Base-by-base conservation (phyloP, 1,140 invertebrate genomes). In the Scaptomyza montana region DNA sequence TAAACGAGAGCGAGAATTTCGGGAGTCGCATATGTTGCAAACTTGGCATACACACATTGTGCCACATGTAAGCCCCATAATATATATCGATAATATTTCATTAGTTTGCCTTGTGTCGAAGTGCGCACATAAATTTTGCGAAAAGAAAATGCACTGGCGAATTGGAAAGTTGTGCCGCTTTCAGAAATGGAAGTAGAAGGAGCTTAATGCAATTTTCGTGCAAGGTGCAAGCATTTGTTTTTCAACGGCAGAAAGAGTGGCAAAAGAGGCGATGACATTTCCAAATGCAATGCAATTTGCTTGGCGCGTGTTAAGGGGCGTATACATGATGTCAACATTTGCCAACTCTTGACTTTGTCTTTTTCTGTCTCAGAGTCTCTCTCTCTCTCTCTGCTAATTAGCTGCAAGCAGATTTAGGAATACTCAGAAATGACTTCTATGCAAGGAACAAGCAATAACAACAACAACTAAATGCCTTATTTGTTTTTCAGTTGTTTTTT, bases 61-160 rank as follows among this genome's bases (percentile, higher is more conserved):
- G 59, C 63, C 65, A 74, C 57, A 62, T 77, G 76, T 87, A 77
- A 79, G 79, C 61, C 55, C 68, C 65, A 56, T 89, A 87, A 82
- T 86, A 86, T 86, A 86, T 86, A 86, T 86, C 78, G 82, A 86
- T 86, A 87, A 87, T 87, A 87, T 87, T 87, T 87, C 78, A 86
- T 86, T 86, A 86, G 71, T 30, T 47, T 60, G 50, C 57, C 46
- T 33, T 60, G 49, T 41, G 33, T 69, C 80, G 78, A 87, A 87
- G 81, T 78, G 75, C 50, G 55, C 78, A 72, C 82, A 89, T 87
- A 87, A 87, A 87, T 87, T 87, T 79, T 57, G 73, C 59, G 66
- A 1, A 81, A 79, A 77, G 84, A 78, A 89, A 87, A 87, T 87
- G 82, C 84, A 89, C 82, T 87, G 72, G 64, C 84, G 87, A 82